phyloP scores from a whole-genome alignment of 2,888 invertebrate species.

The Thymelicus lineola region DNA sequence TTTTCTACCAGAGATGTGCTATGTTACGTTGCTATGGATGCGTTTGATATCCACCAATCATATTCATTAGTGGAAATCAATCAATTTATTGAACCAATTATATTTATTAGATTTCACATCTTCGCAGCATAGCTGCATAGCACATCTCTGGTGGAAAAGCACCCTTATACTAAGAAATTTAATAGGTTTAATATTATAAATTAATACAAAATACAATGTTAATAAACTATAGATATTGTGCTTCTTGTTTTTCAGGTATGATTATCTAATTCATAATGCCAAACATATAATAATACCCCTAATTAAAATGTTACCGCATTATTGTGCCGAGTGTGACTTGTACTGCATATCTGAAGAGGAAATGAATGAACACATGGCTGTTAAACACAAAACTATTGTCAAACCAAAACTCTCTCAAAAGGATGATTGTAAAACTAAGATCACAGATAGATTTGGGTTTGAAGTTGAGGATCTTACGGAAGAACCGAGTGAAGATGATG shows the following conservation, averaged over 20 bases:
- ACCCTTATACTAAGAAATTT: background rate
- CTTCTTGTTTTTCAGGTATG: conserved; percentile 49
- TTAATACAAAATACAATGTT: too few species aligned
- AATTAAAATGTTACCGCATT: conserved; percentile 44
- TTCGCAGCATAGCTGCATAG: too few species aligned
- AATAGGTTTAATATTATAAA: too few species aligned
- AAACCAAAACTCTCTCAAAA: background rate
- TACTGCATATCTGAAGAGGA: conserved; percentile 13
- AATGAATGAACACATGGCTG: background rate
- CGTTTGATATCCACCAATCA: too few species aligned
- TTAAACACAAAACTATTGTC: background rate
- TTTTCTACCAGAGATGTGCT: too few species aligned
- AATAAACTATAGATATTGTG: too few species aligned
- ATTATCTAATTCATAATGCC: conserved; percentile 53
- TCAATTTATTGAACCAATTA: too few species aligned
- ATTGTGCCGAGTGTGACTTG: conserved; percentile 45
- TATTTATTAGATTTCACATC: too few species aligned
- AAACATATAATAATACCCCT: conserved; percentile 62
- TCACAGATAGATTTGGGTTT: background rate
- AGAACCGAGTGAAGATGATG: conserved; percentile 1
- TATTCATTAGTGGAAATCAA: too few species aligned
- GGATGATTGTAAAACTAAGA: conserved; percentile 1
- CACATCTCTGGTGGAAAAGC: too few species aligned
- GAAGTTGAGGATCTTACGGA: conserved; percentile 41
- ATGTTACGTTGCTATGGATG: too few species aligned